Base-by-base conservation (phyloP, 2,797 vertebrate genomes). In the Esox lucius region DNA sequence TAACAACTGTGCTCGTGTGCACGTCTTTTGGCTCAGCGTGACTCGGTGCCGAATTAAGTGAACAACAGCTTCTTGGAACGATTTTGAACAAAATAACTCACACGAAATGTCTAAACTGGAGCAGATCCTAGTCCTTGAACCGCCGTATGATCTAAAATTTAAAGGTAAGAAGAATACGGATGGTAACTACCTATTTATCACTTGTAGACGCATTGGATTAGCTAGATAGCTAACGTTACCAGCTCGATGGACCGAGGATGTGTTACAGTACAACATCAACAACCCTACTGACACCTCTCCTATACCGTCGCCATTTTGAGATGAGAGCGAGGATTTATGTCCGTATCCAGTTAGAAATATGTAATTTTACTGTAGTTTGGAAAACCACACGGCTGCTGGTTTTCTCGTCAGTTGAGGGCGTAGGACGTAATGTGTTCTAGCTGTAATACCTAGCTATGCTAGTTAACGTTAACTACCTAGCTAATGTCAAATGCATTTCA, bases 91-190 rank as follows among this genome's bases (percentile, higher is more conserved):
- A 70, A 65, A 73, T 72, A 69, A 71, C 69, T 61, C 72, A 72
- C 42, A 75, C 86, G 91, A 92, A 84, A 93, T 94, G 89, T 88
- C 89, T 77, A 94, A 93, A 91, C 87, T 87, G 85, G 94, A 94
- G 83, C 94, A 94, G 89, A 78, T 94, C 71, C 84, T 94, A 80
- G 83, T 92, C 75, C 92, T 94, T 73, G 95, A 96, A 87, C 95
- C 95, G 77, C 88, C 95, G 81, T 90, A 87, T 90, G 95, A 96
- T 85, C 95, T 96, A 84, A 95, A 95, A 92, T 96, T 95, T 87
- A 96, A 94, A 95, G 95, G 95, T 95, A 90, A 90, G 83, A n/a
- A 26, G 74, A 35, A 5, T 68, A 66, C 13, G 15, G 26, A 33
- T 35, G 28, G 35, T 46, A 67, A 24, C 5, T 35, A 35, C 28